phyloP scores from a whole-genome alignment of 1,140 invertebrate genomes.

The Pseudomyrmex gracilis region DNA sequence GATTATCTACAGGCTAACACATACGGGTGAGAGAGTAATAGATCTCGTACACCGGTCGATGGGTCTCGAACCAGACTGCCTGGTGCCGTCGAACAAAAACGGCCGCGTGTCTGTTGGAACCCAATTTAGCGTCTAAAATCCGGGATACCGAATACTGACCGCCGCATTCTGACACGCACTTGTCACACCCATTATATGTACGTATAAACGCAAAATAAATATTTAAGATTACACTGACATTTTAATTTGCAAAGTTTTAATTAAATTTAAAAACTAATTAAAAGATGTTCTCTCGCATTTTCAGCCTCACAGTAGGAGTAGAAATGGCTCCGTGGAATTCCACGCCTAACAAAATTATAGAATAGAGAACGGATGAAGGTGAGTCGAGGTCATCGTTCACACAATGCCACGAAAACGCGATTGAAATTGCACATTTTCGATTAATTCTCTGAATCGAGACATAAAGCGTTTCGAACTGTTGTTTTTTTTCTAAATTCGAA shows the following conservation, averaged over 20 bases:
- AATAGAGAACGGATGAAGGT: constrained; percentile 77
- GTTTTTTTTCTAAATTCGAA: neutral
- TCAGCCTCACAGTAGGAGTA: neutral
- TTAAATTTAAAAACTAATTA: neutral
- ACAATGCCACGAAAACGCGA: constrained; percentile 68
- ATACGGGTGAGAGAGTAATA: constrained; percentile 25
- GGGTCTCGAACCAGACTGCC: constrained; percentile 75
- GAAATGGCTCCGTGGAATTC: constrained; percentile 59
- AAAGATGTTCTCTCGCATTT: neutral
- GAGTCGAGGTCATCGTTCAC: constrained; percentile 76
- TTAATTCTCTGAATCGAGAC: constrained; percentile 17
- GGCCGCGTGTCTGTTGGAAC: too few relatives aligned
- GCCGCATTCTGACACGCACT: too few relatives aligned
- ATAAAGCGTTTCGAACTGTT: neutral
- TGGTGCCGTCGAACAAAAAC: constrained; percentile 76
- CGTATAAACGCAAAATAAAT: too few relatives aligned
- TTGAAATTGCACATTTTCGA: constrained; percentile 61
- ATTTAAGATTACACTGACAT: too few relatives aligned
- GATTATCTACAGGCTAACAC: constrained; percentile 58
- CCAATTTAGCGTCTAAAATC: too few relatives aligned
- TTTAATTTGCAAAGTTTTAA: too few relatives aligned
- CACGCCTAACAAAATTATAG: constrained; percentile 73
- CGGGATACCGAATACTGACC: too few relatives aligned
- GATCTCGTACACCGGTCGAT: constrained; percentile 18
- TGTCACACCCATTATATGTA: too few relatives aligned